Conservation (phyloP, 2,888 invertebrate species). For the Agonum fuliginosum region DNA sequence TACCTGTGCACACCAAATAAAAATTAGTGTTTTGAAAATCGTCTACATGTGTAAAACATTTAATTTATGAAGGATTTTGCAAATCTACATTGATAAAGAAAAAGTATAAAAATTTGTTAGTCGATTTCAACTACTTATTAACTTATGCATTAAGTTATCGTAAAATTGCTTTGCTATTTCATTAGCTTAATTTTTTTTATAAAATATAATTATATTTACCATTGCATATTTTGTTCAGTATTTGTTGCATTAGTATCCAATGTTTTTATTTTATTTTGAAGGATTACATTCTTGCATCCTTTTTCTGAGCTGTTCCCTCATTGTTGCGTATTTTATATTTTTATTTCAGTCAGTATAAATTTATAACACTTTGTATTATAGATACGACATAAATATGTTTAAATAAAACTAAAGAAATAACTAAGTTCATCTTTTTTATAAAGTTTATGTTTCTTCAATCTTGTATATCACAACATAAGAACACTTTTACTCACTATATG, state of each 20-base stretch:
- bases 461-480: constrained; percentile 1
- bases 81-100: constrained; percentile 39
- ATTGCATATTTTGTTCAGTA: constrained; percentile 38
- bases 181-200: constrained; percentile 40
- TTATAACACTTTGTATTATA: neutral
- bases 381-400: neutral
- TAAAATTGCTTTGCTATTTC: constrained; percentile 31
- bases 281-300: constrained; percentile 29
- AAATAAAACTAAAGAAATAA: neutral
- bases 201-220: constrained; percentile 47
- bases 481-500: neutral
- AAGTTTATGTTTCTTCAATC: constrained; percentile 1
- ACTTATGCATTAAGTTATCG: constrained; percentile 36
- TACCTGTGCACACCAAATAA: constrained; percentile 49
- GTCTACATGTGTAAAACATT: neutral
- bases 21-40: constrained; percentile 37
- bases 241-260: constrained; percentile 34
- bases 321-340: constrained; percentile 32
- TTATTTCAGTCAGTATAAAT: neutral
- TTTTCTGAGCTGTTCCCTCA: constrained; percentile 3
- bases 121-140: constrained; percentile 38
- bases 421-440: too few species aligned
- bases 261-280: constrained; percentile 28
- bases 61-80: constrained; percentile 25
- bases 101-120: constrained; percentile 45